phyloP scores from a whole-genome alignment of 2,113 vertebrate species.

The Menura novaehollandiae region DNA sequence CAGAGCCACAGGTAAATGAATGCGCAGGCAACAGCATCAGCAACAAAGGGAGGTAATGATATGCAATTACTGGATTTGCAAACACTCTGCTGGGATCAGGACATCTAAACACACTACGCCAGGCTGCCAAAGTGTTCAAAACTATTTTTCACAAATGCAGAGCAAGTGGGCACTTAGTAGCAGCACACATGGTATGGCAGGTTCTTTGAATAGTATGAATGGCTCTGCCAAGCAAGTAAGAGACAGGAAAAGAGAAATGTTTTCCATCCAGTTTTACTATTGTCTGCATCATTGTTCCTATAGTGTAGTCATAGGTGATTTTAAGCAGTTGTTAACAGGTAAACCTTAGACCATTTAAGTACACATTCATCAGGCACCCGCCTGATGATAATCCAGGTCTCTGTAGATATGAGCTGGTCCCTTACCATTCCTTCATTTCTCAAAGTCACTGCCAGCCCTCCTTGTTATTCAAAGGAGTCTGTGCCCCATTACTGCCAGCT shows the following conservation, averaged over 20 bases:
- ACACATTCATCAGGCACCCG: not conserved
- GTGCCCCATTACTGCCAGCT: not conserved
- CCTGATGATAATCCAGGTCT: not conserved
- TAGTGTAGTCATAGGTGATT: not conserved
- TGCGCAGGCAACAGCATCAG: not conserved
- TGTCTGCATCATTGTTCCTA: not conserved
- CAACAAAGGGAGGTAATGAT: conserved; percentile 23
- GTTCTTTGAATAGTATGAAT: not conserved
- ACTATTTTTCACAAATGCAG: not conserved
- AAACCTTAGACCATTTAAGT: not conserved
- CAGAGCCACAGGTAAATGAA: not conserved
- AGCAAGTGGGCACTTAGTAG: not conserved
- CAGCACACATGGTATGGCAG: not conserved
- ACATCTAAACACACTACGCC: not conserved
- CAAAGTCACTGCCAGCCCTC: not conserved
- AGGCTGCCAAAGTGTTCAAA: not conserved
- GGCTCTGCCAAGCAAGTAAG: not conserved
- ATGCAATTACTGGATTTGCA: conserved; percentile 17
- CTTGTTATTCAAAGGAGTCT: not conserved
- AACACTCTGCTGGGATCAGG: not conserved
- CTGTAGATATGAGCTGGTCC: not conserved
- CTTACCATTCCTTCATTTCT: not conserved
- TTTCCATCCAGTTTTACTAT: not conserved
- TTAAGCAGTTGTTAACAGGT: not conserved
- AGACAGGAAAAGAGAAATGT: not conserved